Percentiles rank a stretch among this genome's conserved stretches.
These are phyloP conservation scores for Helarctos malayanus DNA, from an alignment of 2,797 vertebrate species.

Conservation along the genomic window DNA sequence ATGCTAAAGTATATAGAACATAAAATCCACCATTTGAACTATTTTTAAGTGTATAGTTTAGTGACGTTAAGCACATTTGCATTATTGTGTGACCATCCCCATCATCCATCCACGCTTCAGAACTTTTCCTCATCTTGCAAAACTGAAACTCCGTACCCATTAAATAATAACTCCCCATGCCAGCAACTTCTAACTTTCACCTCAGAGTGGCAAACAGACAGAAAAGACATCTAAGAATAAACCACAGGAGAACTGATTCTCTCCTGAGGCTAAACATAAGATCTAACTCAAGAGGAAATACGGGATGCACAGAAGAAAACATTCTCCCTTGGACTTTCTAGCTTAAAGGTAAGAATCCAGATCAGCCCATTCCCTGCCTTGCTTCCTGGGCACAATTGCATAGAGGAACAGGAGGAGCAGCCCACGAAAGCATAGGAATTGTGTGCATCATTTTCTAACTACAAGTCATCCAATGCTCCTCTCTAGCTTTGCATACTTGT, in stretches of 20 bases:
- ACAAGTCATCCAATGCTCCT: background rate
- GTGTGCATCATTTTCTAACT: background rate
- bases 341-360: background rate
- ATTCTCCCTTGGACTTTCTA: background rate
- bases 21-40: background rate
- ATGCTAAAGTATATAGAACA: background rate
- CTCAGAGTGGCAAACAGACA: background rate
- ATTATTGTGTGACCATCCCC: background rate
- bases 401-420: background rate
- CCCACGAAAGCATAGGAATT: background rate
- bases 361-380: background rate
- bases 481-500: background rate
- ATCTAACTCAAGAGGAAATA: background rate
- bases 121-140: background rate
- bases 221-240: background rate
- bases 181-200: background rate
- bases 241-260: background rate
- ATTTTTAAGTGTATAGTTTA: background rate
- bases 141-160: background rate
- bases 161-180: background rate
- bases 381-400: background rate
- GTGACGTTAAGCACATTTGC: background rate
- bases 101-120: background rate
- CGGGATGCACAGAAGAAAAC: background rate
- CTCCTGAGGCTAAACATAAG: background rate